Conservation (phyloP, 2,113 vertebrate species). For the Emydocephalus ijimae region DNA sequence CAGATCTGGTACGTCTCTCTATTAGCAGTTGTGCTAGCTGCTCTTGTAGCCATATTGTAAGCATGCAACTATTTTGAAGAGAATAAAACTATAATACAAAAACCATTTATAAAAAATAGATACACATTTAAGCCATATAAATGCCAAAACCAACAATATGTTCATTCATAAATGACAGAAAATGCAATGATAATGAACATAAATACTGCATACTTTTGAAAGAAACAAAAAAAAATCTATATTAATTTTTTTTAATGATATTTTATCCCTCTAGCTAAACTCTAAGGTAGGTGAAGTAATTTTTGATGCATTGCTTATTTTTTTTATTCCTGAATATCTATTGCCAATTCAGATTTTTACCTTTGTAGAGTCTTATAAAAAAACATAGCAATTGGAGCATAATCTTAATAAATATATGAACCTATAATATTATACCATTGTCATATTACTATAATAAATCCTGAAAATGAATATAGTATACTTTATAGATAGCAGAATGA, state of each 20-base stretch:
- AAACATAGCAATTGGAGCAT: conserved; percentile 50
- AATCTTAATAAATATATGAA: conserved; percentile 59
- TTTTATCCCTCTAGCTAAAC: conserved; percentile 37
- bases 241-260: not conserved
- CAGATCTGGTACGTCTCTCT: not conserved
- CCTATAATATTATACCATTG: conserved; percentile 52
- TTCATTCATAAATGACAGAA: not conserved
- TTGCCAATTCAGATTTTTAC: conserved; percentile 57
- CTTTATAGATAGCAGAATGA: conserved; percentile 64
- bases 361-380: conserved; percentile 59
- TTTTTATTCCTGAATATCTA: conserved; percentile 48
- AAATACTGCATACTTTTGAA: conserved; percentile 20
- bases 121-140: not conserved
- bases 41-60: not conserved
- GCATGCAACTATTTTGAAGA: not conserved
- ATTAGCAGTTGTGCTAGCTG: not conserved
- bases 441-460: conserved; percentile 68
- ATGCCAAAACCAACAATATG: not conserved
- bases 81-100: not conserved
- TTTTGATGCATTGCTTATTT: conserved; percentile 42
- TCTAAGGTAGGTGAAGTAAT: conserved; percentile 55
- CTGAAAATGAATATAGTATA: conserved; percentile 73
- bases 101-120: not conserved
- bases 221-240: not conserved
- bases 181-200: not conserved